These are phyloP conservation scores for Drosophila bipectinata DNA, from an alignment of 1,140 invertebrate species.

Conservation along the genomic window DNA sequence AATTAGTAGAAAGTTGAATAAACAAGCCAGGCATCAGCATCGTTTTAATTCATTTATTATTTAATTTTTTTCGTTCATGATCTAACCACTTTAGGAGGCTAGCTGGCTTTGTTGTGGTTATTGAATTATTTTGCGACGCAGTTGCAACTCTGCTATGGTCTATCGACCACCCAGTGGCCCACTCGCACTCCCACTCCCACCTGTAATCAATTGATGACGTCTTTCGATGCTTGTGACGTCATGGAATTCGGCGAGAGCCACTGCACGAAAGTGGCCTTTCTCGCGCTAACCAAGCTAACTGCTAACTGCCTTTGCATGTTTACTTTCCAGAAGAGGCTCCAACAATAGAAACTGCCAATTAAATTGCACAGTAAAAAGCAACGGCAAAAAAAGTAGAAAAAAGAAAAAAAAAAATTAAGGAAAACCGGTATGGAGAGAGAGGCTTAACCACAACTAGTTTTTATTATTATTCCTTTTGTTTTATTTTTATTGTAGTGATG, in stretches of 20 bases:
- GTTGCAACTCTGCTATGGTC: conserved; percentile 48
- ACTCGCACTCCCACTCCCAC: conserved; percentile 43
- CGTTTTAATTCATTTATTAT: not conserved
- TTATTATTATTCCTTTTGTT: conserved; percentile 39
- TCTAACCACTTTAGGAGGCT: conserved; percentile 67
- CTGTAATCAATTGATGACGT: conserved; percentile 78
- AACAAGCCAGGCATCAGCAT: too few relatives aligned
- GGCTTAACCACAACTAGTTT: conserved; percentile 56
- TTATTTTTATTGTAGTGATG: conserved; percentile 42
- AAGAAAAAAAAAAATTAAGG: conserved; percentile 22
- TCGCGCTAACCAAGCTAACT: conserved; percentile 27
- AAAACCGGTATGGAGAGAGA: conserved; percentile 65
- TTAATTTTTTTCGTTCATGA: conserved; percentile 23
- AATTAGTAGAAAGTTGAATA: too few relatives aligned
- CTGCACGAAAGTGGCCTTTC: conserved; percentile 37
- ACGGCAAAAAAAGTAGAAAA: conserved; percentile 22
- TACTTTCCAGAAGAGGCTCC: conserved; percentile 32
- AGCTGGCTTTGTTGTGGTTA: conserved; percentile 37
- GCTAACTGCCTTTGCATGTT: conserved; percentile 63
- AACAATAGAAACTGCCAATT: conserved; percentile 77
- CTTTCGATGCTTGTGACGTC: conserved; percentile 45
- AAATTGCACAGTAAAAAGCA: conserved; percentile 64
- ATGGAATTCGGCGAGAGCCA: conserved; percentile 15
- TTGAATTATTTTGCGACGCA: conserved; percentile 62
- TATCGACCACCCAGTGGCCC: conserved; percentile 4